Conservation (phyloP, 2,888 invertebrate genomes). For the Catotricha subobsoleta region DNA sequence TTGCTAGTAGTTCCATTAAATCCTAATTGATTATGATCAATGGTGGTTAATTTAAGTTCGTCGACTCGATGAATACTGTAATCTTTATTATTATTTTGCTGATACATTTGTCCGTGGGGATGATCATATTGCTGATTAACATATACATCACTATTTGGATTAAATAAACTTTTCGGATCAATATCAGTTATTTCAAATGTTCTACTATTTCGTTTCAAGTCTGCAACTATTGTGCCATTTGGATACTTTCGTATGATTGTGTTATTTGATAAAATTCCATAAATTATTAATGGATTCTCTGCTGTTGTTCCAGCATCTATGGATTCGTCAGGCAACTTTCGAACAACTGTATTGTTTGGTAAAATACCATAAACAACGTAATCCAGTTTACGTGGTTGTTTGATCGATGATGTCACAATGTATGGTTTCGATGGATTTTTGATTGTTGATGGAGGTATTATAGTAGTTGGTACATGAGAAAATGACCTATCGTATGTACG, state of each 20-base stretch:
- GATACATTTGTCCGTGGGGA: neutral
- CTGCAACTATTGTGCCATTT: conserved; percentile 59
- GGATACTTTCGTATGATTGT: conserved; percentile 65
- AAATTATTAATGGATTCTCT: conserved; percentile 37
- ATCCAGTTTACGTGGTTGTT: conserved; percentile 38
- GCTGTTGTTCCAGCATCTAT: conserved; percentile 34
- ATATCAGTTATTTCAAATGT: conserved; percentile 35
- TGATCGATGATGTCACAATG: conserved; percentile 7
- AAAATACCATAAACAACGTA: conserved; percentile 58
- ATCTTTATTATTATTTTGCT: neutral
- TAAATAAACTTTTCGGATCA: conserved; percentile 39
- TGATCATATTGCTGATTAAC: neutral
- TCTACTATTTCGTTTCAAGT: conserved; percentile 31
- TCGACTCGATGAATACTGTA: neutral
- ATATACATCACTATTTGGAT: conserved; percentile 29
- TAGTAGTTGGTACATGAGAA: conserved; percentile 5
- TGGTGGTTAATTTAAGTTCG: neutral
- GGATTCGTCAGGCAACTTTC: conserved; percentile 41
- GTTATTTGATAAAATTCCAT: conserved; percentile 60
- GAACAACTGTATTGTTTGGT: conserved; percentile 61
- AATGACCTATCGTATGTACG: too few relatives aligned
- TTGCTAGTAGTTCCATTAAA: conserved; percentile 9
- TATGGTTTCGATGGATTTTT: conserved; percentile 29
- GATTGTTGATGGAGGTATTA: conserved; percentile 32
- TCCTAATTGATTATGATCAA: neutral